Evolutionary conservation across 2,797 vertebrate genomes (phyloP).

Genomic region (Spinus pinus): DNA sequence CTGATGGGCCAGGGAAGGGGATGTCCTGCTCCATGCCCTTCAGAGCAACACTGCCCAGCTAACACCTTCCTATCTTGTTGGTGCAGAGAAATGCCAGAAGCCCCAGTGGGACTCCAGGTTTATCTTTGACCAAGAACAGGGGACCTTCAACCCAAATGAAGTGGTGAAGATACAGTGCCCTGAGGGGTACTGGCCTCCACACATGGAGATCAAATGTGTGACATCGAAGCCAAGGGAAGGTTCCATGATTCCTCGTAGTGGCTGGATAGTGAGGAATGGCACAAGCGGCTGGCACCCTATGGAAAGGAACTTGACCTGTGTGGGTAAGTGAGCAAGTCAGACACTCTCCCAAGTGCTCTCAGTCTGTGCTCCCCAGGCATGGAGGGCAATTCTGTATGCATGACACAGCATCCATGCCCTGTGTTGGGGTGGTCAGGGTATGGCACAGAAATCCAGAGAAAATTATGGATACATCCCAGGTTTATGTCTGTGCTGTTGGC

Average conservation of each 20-base stretch:
- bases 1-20: no score
- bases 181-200: not conserved
- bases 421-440: not conserved
- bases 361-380: not conserved
- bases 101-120: not conserved
- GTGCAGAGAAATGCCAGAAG: conserved; percentile 27
- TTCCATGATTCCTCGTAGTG: not conserved
- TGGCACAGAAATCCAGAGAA: not conserved
- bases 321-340: not conserved
- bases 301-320: not conserved
- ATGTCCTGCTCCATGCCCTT: not conserved
- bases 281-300: not conserved
- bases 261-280: not conserved
- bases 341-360: not conserved
- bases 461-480: not conserved
- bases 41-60: not conserved
- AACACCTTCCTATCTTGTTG: not conserved
- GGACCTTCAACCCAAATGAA: not conserved
- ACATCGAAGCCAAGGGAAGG: not conserved
- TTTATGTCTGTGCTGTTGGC: not conserved
- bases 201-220: not conserved
- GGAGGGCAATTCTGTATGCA: not conserved
- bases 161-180: not conserved
- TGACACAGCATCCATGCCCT: rapidly evolving
- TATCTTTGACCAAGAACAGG: not conserved